Conservation (phyloP, 2,888 invertebrate genomes). For the Synergus gifuensis region DNA sequence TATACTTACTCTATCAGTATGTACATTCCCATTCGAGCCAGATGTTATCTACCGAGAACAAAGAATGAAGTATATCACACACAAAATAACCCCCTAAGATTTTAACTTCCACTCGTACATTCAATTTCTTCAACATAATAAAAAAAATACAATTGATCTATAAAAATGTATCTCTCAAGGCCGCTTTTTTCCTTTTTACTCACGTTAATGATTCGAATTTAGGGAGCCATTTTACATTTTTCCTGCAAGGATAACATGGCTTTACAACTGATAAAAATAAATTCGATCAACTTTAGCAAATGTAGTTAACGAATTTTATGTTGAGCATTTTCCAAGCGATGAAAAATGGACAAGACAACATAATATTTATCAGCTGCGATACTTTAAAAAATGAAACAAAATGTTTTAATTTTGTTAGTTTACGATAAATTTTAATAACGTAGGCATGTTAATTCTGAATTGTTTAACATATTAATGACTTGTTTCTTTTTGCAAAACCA, state of each 20-base stretch:
- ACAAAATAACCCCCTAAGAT: slow-evolving; percentile 63
- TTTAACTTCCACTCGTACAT: slow-evolving; percentile 35
- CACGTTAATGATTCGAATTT: background rate
- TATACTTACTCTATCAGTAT: slow-evolving; percentile 76
- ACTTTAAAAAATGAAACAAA: slow-evolving; percentile 17
- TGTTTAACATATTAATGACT: background rate
- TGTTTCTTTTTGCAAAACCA: slow-evolving; percentile 17
- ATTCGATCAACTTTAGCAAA: background rate
- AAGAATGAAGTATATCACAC: slow-evolving; percentile 68
- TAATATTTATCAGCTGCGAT: background rate
- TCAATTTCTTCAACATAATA: slow-evolving; percentile 25
- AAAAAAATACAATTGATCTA: slow-evolving; percentile 10
- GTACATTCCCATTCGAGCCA: slow-evolving; percentile 75
- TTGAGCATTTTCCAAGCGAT: slow-evolving; percentile 21
- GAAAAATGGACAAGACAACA: slow-evolving; percentile 12
- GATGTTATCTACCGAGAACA: slow-evolving; percentile 75
- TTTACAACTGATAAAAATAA: background rate
- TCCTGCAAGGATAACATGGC: background rate
- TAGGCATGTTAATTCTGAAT: slow-evolving; percentile 11
- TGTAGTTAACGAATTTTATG: background rate
- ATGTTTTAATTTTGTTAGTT: slow-evolving; percentile 32
- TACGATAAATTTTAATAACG: slow-evolving; percentile 9
- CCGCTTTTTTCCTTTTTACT: slow-evolving; percentile 13
- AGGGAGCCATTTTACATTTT: background rate
- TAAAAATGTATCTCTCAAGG: slow-evolving; percentile 39